These are phyloP conservation scores for Leucania comma DNA, from an alignment of 2,888 invertebrate species.

Conservation along the genomic window DNA sequence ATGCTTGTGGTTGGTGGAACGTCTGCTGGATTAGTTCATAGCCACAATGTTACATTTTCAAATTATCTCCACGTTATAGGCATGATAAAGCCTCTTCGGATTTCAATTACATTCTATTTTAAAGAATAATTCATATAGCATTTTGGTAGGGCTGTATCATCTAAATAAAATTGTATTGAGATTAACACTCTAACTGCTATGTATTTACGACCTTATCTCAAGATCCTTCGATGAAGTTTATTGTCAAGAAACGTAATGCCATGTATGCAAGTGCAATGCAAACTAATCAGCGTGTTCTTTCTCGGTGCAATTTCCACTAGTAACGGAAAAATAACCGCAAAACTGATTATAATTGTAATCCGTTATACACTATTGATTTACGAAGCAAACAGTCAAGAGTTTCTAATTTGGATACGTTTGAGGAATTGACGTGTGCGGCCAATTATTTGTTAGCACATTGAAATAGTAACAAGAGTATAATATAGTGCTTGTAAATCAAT, in stretches of 20 bases:
- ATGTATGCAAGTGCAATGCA: constrained; percentile 33
- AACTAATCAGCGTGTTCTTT: constrained; percentile 50
- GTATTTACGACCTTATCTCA: constrained; percentile 13
- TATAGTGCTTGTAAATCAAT: constrained; percentile 84
- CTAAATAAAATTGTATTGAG: not conserved
- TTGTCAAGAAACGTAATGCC: constrained; percentile 31
- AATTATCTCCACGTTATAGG: constrained; percentile 55
- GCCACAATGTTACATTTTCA: constrained; percentile 61
- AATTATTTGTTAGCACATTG: constrained; percentile 81
- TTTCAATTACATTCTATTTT: constrained; percentile 51
- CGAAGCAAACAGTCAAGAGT: constrained; percentile 33
- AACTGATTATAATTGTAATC: constrained; percentile 49
- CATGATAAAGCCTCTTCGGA: constrained; percentile 35
- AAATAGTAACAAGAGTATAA: constrained; percentile 74
- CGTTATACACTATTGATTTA: constrained; percentile 58
- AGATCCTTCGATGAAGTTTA: constrained; percentile 30
- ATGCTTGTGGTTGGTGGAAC: constrained; percentile 60
- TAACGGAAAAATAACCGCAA: constrained; percentile 47
- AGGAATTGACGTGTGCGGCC: constrained; percentile 75
- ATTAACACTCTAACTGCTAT: constrained; percentile 7
- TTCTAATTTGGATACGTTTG: constrained; percentile 49
- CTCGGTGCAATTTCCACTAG: constrained; percentile 55
- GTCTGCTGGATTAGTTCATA: constrained; percentile 65
- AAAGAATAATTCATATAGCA: constrained; percentile 19
- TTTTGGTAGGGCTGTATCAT: constrained; percentile 10